These are phyloP conservation scores for Clitarchus hookeri DNA, from an alignment of 2,888 invertebrate genomes.

Conservation along the genomic window DNA sequence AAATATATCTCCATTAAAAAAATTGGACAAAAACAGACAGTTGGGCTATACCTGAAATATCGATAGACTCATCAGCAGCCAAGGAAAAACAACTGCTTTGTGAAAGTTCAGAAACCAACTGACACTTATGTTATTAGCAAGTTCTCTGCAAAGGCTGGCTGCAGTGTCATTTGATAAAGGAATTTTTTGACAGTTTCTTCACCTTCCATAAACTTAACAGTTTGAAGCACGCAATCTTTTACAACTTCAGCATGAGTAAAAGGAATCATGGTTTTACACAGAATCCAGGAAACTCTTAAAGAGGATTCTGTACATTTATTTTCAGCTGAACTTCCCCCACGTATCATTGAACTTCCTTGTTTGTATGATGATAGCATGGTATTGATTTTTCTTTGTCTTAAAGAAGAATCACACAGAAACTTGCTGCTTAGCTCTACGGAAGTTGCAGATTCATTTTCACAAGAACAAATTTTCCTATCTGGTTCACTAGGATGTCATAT, in stretches of 20 bases:
- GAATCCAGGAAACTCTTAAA: background rate
- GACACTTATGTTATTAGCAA: conserved; percentile 11
- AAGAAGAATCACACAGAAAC: too few relatives aligned
- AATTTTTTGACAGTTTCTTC: background rate
- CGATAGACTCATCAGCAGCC: background rate
- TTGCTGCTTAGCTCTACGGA: too few relatives aligned
- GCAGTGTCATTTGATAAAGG: conserved; percentile 15
- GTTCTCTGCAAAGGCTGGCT: background rate
- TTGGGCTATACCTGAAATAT: background rate
- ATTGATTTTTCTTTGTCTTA: too few relatives aligned
- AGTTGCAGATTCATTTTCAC: too few relatives aligned
- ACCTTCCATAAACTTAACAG: conserved; percentile 3
- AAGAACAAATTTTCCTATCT: too few relatives aligned
- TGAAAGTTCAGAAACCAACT: conserved; percentile 10
- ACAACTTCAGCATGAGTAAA: conserved; percentile 6
- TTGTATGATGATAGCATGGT: too few relatives aligned
- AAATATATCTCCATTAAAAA: conserved; percentile 7
- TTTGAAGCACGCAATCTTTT: conserved; percentile 2
- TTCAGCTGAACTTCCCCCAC: too few relatives aligned
- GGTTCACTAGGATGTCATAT: too few relatives aligned
- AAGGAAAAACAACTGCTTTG: conserved; percentile 15
- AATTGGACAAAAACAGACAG: conserved; percentile 17
- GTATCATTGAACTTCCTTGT: too few relatives aligned
- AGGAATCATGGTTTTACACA: background rate
- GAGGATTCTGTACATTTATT: too few relatives aligned